Base-by-base conservation (phyloP, 1,140 invertebrate species). In the Arion vulgaris region DNA sequence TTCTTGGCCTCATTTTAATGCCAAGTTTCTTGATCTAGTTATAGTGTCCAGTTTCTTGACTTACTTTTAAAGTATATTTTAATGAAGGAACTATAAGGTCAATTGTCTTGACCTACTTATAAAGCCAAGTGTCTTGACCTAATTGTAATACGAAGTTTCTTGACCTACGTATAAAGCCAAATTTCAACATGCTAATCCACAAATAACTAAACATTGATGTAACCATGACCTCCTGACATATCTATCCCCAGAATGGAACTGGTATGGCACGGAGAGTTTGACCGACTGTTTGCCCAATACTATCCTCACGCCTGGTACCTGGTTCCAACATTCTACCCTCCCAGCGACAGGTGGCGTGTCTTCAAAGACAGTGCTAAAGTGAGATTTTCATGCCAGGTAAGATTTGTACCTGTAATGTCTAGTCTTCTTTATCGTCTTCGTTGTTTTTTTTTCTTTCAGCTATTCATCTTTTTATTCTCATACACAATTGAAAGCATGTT, bases 281-380 rank as follows among this genome's bases (percentile, higher is more conserved):
- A 91, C 53, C 83, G 89, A 28, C 83, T 92, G 26, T 92, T 92
- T 81, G 74, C 82, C 39, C 87, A 90, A 84, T 91, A 90, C 84
- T 90, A 84, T 73, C 89, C 89, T 13, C 89, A 92, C 84, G 49
- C 81, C 45, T 92, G 91, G 91, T 88, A 84, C 82, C 89, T 91
- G 28, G 83, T 88, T 0, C 91, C 89, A 36, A 89, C 89, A 11
- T 88, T 89, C 75, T 85, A 87, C 79, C 88, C 87, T 19, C 90
- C 91, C n/a, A 87, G 82, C 19, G 87, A 90, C 32, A 81, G 85
- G 39, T 92, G 89, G 90, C 80, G 87, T 73, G 88, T 89, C 45
- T 92, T 92, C 83, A 89, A 90, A 83, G 92, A 93, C 85, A 92
- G 91, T 81, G 92, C 92, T 72, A 93, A 93, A 88, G 92, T 92